Evolutionary conservation across 2,797 vertebrate species (phyloP).

Genomic region (Hippocampus kuda): DNA sequence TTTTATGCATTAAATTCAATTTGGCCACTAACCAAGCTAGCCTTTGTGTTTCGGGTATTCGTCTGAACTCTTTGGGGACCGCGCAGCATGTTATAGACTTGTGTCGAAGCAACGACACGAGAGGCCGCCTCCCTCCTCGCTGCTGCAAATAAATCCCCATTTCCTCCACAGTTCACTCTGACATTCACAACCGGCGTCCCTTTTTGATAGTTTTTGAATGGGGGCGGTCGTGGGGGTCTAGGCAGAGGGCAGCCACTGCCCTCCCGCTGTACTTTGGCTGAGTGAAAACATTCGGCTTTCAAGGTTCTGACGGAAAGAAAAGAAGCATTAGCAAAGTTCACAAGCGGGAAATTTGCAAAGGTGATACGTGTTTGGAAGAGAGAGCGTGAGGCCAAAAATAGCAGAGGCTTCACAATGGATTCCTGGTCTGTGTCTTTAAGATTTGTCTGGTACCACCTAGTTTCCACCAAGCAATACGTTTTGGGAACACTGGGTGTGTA

Average conservation of each 20-base stretch:
- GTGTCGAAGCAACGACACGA: conserved; percentile 12
- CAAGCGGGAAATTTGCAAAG: conserved; percentile 24
- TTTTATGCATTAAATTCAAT: not conserved
- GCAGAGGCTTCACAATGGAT: not conserved
- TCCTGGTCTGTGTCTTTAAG: not conserved
- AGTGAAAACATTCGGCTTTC: conserved; percentile 46
- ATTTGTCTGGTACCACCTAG: too few species aligned
- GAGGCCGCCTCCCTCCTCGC: conserved; percentile 37
- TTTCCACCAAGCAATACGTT: too few species aligned
- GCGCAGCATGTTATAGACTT: not conserved
- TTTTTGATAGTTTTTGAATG: conserved; percentile 44
- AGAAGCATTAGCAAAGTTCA: conserved; percentile 54
- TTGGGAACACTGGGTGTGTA: too few species aligned
- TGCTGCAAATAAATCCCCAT: conserved; percentile 55
- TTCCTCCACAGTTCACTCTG: conserved; percentile 57
- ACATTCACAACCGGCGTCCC: conserved; percentile 41
- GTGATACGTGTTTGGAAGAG: not conserved
- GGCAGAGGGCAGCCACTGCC: conserved; percentile 16
- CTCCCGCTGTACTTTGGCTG: conserved; percentile 55
- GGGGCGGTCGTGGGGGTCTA: conserved; percentile 17
- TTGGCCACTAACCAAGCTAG: not conserved
- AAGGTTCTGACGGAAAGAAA: conserved; percentile 61
- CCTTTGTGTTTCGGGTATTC: not conserved
- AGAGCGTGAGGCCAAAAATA: not conserved
- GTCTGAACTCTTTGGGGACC: not conserved